Conservation (phyloP, 1,140 invertebrate genomes). For the Trypoxylus dichotomus region DNA sequence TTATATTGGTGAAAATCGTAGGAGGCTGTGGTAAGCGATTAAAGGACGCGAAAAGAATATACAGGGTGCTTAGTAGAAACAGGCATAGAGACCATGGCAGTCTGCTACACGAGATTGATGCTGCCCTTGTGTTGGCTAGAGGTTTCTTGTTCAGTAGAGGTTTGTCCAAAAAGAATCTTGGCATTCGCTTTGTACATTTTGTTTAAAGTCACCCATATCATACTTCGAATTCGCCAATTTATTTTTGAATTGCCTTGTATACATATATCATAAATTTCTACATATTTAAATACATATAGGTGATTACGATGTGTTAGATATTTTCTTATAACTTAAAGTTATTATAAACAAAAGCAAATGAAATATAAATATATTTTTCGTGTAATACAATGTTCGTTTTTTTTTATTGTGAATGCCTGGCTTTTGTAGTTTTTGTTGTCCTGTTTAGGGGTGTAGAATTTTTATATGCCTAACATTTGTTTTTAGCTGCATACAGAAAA, state of each 20-base stretch:
- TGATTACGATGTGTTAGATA: not conserved
- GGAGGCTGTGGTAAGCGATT: not conserved
- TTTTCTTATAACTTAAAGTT: not conserved
- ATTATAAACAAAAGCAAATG: not conserved
- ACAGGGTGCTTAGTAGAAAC: conserved; percentile 46
- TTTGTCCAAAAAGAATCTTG: no score
- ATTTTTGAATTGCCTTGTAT: not conserved
- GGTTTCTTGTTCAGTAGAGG: conserved; percentile 64
- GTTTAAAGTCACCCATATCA: no score
- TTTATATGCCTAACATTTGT: no score
- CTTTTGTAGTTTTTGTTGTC: no score
- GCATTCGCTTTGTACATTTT: no score
- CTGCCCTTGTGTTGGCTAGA: conserved; percentile 60
- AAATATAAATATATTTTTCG: not conserved
- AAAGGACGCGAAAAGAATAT: conserved; percentile 42
- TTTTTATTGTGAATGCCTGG: not conserved
- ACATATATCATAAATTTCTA: conserved; percentile 1
- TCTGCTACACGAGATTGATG: conserved; percentile 68
- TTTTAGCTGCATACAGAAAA: no score
- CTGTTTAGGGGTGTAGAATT: no score
- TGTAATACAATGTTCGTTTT: not conserved
- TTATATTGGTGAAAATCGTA: not conserved
- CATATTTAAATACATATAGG: not conserved
- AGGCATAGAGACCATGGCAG: conserved; percentile 49
- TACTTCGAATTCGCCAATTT: no score